These are phyloP conservation scores for Talpa occidentalis DNA, from an alignment of 2,113 vertebrate genomes.

Conservation along the genomic window DNA sequence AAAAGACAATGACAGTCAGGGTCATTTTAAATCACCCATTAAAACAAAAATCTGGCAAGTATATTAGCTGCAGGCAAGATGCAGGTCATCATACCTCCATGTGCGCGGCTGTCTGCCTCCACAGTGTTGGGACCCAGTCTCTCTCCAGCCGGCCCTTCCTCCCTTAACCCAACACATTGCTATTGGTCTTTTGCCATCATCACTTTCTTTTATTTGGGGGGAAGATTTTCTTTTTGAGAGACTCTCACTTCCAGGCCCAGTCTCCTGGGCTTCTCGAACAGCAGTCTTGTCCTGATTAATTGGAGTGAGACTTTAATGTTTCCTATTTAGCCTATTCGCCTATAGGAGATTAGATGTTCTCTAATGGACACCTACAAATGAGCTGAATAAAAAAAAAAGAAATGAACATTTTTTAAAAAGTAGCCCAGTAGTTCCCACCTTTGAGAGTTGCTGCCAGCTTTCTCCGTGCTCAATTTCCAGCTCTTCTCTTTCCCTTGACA, in stretches of 20 bases:
- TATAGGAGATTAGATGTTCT: neutral
- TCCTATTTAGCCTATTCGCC: slow-evolving; percentile 13
- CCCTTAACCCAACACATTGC: neutral
- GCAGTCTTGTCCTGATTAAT: neutral
- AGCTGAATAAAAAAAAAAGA: slow-evolving; percentile 48
- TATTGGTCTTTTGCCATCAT: neutral
- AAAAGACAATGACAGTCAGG: neutral
- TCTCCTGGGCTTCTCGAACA: neutral
- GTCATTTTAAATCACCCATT: neutral
- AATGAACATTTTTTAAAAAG: neutral
- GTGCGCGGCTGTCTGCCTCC: neutral
- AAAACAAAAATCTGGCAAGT: neutral
- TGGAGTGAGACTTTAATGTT: neutral
- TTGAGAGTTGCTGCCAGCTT: neutral
- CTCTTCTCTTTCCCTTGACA: slow-evolving; percentile 24
- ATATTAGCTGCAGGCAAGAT: neutral
- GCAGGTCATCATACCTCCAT: neutral
- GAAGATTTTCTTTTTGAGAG: neutral
- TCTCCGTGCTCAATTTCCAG: neutral
- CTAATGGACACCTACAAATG: slow-evolving; percentile 15
- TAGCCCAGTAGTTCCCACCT: neutral
- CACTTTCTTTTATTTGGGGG: neutral
- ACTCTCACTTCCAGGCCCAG: neutral
- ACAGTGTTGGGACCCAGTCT: neutral
- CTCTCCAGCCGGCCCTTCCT: rapidly evolving